Evolutionary conservation across 2,113 vertebrate species (phyloP).

Genomic region (Nycticryphes semicollaris): DNA sequence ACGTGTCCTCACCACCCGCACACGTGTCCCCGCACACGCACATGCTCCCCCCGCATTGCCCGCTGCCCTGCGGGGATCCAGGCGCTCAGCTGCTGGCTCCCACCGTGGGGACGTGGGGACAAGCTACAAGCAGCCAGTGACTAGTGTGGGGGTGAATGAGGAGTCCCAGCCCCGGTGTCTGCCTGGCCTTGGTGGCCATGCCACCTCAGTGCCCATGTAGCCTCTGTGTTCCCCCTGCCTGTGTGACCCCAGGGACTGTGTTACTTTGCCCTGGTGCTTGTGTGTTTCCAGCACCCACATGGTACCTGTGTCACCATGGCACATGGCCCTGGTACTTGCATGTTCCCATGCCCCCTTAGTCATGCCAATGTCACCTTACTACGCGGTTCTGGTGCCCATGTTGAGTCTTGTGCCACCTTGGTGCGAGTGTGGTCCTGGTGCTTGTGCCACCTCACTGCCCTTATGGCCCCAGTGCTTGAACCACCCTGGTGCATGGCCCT

Average conservation of each 20-base stretch:
- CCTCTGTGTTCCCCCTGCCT: not conserved
- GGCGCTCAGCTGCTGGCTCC: not conserved
- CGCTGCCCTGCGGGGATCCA: not conserved
- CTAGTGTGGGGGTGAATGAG: not conserved
- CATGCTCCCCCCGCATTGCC: not conserved
- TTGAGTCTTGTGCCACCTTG: not conserved
- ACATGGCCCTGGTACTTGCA: rapidly evolving
- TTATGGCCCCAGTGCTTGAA: rapidly evolving
- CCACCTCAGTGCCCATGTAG: rapidly evolving
- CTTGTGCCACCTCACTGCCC: not conserved
- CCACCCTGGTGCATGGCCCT: rapidly evolving
- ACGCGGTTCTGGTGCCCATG: rapidly evolving
- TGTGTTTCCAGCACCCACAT: not conserved
- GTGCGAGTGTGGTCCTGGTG: not conserved
- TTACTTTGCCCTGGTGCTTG: not conserved
- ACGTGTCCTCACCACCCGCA: not conserved
- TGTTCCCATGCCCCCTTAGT: not conserved
- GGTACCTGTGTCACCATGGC: not conserved
- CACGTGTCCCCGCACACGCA: conserved; percentile 36
- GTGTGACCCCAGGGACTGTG: rapidly evolving
- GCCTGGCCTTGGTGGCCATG: not conserved
- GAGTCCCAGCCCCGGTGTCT: rapidly evolving
- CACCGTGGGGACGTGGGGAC: rapidly evolving
- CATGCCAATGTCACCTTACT: not conserved
- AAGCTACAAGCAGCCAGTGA: not conserved